These are phyloP conservation scores for Macrochelys suwanniensis DNA, from an alignment of 2,797 vertebrate genomes.

Conservation along the genomic window DNA sequence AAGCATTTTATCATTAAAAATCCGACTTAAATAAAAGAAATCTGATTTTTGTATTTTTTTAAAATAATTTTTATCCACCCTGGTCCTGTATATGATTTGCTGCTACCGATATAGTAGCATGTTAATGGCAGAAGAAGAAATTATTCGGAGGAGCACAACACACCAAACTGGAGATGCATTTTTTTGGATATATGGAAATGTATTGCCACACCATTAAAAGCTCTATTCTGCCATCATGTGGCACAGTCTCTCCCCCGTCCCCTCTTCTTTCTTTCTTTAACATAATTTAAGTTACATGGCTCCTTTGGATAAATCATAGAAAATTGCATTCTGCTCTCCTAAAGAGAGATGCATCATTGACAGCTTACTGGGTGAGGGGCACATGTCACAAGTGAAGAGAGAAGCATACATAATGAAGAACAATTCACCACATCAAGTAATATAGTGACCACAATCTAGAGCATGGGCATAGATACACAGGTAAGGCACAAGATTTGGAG, in stretches of 20 bases:
- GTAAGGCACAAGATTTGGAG: not conserved
- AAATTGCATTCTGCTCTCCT: not conserved
- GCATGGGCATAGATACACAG: not conserved
- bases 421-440: not conserved
- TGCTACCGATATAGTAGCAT: not conserved
- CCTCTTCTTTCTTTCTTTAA: not conserved
- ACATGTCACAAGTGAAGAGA: not conserved
- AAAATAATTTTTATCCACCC: too few relatives aligned
- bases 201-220: not conserved
- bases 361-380: not conserved
- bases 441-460: not conserved
- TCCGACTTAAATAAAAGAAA: too few relatives aligned
- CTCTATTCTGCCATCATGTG: not conserved
- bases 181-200: not conserved
- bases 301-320: accelerated
- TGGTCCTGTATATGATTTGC: not conserved
- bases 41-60: too few relatives aligned
- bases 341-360: not conserved
- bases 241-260: not conserved
- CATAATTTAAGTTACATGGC: not conserved
- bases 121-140: not conserved
- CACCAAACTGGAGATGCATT: not conserved
- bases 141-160: not conserved
- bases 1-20: too few relatives aligned
- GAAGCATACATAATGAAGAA: not conserved